Conservation (phyloP, 2,797 vertebrate genomes). For the Tympanoctomys barrerae region DNA sequence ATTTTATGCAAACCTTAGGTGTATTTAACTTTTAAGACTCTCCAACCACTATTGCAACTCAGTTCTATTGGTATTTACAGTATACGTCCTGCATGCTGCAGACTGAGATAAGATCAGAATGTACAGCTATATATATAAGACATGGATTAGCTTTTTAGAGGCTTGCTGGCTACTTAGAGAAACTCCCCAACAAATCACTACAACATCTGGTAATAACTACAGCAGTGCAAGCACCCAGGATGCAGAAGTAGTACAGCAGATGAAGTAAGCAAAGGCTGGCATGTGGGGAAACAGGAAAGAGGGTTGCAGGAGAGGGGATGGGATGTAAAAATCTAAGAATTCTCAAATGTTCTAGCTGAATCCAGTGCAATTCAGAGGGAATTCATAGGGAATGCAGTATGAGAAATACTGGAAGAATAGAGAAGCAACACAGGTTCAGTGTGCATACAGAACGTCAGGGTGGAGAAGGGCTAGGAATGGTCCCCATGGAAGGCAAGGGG, state of each 20-base stretch:
- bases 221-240: neutral
- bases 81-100: neutral
- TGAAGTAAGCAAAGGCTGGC: neutral
- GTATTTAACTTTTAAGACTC: slow-evolving; percentile 21
- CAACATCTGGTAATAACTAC: neutral
- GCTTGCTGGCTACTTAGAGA: neutral
- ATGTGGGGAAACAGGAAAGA: neutral
- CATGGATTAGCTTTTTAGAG: neutral
- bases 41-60: slow-evolving; percentile 31
- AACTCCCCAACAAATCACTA: neutral
- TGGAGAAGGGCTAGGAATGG: neutral
- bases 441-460: neutral
- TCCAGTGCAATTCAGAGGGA: neutral
- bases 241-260: neutral
- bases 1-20: slow-evolving; percentile 4
- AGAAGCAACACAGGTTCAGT: neutral
- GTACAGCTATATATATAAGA: neutral
- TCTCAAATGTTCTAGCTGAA: neutral
- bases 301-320: neutral
- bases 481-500: neutral
- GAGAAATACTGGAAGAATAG: neutral
- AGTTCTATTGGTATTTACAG: neutral
- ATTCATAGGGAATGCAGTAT: neutral
- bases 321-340: neutral
- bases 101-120: neutral